Base-by-base conservation (phyloP, 1,140 invertebrate genomes). In the Apis mellifera region DNA sequence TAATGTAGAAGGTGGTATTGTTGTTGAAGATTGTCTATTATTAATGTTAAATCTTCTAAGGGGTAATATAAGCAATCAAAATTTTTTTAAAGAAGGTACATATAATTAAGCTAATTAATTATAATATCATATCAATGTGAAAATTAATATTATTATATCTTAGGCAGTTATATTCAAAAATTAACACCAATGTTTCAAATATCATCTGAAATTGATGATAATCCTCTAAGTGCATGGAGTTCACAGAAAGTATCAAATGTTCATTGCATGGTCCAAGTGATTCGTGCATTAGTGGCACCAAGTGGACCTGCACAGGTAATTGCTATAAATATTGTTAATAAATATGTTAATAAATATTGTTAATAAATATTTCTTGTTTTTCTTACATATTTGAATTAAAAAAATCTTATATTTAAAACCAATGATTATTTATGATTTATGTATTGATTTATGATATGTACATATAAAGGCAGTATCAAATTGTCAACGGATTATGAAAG, bases 1-100 rank as follows among this genome's bases (percentile, higher is more conserved):
- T 66, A 97, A 96, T 87, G 97, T 97, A 42, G 98, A 99, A 94
- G 99, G 98, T 74, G 98, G 98, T 52, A 99, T 99, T 78, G 98
- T 99, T 9, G 99, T 99, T 8, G 98, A 99, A 95, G 99, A 99
- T 94, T 99, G 99, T 94, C 94, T 99, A 1, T 94, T 98, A n/a
- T 94, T 99, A 11, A 97, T 99, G 95, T 94, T 99, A 52, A 99
- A 99, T 95, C 95, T 99, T 70, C 93, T 99, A 4, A 97, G 97
- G 90, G 99, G 98, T 90, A 99, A 99, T 92, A 96, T 97, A 9
- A 99, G 98, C 81, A 99, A 99, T 95, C 99, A 99, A 91, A 99
- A 98, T 91, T 99, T 99, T 92, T 99, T 99, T 91, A 98, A 99
- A 95, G 99, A 99, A 95, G 98, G 97, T 94, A 95, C 54, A 85